Evolutionary conservation across 2,888 invertebrate species (phyloP).

Genomic region (Drosophila maculinotata): DNA sequence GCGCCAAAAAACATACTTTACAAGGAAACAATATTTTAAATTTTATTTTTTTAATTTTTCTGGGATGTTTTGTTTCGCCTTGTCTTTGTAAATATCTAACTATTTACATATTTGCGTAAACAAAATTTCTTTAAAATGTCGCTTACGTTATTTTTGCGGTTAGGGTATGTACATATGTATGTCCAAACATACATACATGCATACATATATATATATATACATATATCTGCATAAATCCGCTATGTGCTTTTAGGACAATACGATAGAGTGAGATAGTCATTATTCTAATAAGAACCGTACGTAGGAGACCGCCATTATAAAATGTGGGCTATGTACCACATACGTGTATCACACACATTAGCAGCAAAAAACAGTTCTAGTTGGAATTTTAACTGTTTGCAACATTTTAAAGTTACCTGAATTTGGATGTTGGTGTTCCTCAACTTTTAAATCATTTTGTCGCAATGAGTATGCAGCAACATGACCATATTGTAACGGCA

Average conservation of each 20-base stretch:
- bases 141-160: no score
- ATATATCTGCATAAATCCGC: neutral
- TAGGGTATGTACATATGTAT: neutral
- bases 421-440: constrained; percentile 9
- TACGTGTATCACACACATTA: neutral
- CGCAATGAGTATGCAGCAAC: constrained; percentile 49
- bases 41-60: neutral
- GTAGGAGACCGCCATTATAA: constrained; percentile 19
- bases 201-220: neutral
- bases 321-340: neutral
- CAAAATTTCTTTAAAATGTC: no score
- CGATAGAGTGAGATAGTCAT: constrained; percentile 14
- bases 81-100: no score
- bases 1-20: no score
- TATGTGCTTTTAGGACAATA: neutral
- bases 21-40: no score
- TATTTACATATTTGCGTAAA: no score
- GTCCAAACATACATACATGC: neutral
- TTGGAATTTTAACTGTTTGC: neutral
- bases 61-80: no score
- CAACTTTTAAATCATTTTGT: constrained; percentile 46
- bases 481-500: constrained; percentile 8
- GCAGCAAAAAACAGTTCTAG: neutral
- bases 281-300: constrained; percentile 15
- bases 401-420: constrained; percentile 31